A percentile compares a stretch with the other conserved stretches of the same genome.
Evolutionary conservation across 2,888 invertebrate species (phyloP).

Genomic region (Rosalia funebris): DNA sequence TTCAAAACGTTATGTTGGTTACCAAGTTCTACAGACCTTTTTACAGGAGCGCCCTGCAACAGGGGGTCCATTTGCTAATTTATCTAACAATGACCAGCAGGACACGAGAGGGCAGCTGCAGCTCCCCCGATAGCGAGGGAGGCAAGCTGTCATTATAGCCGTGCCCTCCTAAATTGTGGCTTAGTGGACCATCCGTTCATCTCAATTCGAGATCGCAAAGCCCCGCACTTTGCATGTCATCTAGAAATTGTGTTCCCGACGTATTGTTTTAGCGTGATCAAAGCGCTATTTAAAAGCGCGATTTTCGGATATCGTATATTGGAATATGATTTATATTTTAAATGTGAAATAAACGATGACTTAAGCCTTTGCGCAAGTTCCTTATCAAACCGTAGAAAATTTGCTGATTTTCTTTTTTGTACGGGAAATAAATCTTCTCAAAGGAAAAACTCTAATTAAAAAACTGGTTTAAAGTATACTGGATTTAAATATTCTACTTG

Average conservation of each 20-base stretch:
- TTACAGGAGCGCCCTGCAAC: conserved; percentile 23
- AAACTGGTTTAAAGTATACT: too few species aligned
- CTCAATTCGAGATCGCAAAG: conserved; percentile 40
- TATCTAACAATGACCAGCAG: conserved; percentile 47
- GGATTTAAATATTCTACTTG: too few species aligned
- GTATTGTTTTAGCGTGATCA: conserved; percentile 9
- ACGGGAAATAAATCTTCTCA: too few species aligned
- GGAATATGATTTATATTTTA: too few species aligned
- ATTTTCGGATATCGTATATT: too few species aligned
- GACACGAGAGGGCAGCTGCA: conserved; percentile 46
- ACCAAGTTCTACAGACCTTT: conserved; percentile 5
- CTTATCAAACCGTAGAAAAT: too few species aligned
- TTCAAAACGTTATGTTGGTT: background rate
- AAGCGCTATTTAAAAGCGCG: background rate
- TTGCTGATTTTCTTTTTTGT: too few species aligned
- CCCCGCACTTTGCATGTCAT: conserved; percentile 42
- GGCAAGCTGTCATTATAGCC: conserved; percentile 47
- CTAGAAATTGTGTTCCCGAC: conserved; percentile 40
- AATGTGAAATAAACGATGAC: too few species aligned
- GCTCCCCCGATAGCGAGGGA: conserved; percentile 45
- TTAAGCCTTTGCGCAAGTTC: too few species aligned
- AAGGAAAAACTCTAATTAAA: too few species aligned
- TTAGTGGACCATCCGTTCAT: conserved; percentile 43
- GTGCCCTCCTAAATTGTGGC: conserved; percentile 39
- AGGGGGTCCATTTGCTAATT: conserved; percentile 41